Evolutionary conservation across 2,113 vertebrate genomes (phyloP).

Genomic region (Pipra filicauda): DNA sequence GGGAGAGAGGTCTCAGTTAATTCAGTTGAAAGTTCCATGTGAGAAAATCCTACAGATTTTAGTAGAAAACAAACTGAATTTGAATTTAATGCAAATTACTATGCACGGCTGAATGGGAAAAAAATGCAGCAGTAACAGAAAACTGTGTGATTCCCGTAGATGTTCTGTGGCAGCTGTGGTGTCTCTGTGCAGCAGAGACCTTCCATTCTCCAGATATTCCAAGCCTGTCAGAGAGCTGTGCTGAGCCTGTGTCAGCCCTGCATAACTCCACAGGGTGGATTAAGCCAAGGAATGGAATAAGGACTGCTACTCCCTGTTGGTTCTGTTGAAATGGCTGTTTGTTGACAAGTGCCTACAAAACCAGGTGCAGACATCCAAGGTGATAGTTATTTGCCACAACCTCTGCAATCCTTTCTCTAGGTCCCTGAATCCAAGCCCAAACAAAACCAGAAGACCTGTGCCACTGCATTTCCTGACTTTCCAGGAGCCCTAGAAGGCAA

Average conservation of each 20-base stretch:
- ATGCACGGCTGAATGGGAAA: background rate
- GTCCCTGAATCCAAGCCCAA: background rate
- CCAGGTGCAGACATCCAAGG: background rate
- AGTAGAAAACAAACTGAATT: background rate
- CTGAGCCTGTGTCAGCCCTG: background rate
- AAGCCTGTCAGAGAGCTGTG: background rate
- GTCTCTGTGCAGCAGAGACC: background rate
- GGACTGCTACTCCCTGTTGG: background rate
- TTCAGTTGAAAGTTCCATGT: background rate
- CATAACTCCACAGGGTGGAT: background rate
- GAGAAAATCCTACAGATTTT: background rate
- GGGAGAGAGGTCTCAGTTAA: background rate
- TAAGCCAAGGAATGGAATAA: background rate
- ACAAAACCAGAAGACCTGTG: background rate
- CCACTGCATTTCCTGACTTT: background rate
- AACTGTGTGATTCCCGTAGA: background rate
- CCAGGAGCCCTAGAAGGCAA: background rate
- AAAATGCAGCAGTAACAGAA: background rate
- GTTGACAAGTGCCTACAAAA: background rate
- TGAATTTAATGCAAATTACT: background rate
- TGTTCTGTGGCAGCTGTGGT: background rate
- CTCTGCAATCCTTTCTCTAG: background rate
- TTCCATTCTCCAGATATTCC: background rate
- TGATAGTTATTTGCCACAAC: background rate
- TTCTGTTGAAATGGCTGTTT: background rate